Base-by-base conservation (phyloP, 2,797 vertebrate species). In the Darevskia nairensis region DNA sequence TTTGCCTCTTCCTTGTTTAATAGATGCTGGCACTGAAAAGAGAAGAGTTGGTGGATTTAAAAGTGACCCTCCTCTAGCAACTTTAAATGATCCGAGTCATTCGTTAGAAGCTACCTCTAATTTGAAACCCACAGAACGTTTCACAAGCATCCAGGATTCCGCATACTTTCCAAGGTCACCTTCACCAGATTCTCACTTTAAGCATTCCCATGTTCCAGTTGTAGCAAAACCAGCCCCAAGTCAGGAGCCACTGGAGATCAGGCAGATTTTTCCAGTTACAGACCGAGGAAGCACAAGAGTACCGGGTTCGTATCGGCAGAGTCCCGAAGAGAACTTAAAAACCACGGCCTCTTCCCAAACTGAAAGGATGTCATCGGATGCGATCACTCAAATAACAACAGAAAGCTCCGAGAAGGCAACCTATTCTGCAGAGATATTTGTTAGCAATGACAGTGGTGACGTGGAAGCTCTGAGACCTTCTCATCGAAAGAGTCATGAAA, bases 321-420 rank as follows among this genome's bases (percentile, higher is more conserved):
- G 27, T 1, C n/a, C 69, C 29, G 35, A 8, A 50, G 85, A 78
- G 0, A 11, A 2, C 35, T 84, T 39, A 91, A 91, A 89, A 84
- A 84, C 79, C 0, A 4, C 27, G 2, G 75, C 61, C 80, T 81
- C 86, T 93, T 71, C 90, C 9, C 79, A 78, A 9, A 35, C 91
- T 10, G 89, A 35, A 39, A 96, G 81, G 21, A 86, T 89, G 0
- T 95, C 93, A 13, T 95, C 74, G 4, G 95, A 97, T 76, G 95
- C 96, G 29, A 89, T 96, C 88, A 95, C 96, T 11, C 95, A 97
- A 79, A 97, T 97, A 92, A 97, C 94, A 82, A 94, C 95, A 10
- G 93, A 93, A 29, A 92, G 93, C 19, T 89, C 96, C 23, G 90
- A 27, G 11, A 95, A 89, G 59, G 84, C 91, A 0, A 95, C 86